These are phyloP conservation scores for Gobiocypris rarus DNA, from an alignment of 2,113 vertebrate genomes.

Conservation along the genomic window DNA sequence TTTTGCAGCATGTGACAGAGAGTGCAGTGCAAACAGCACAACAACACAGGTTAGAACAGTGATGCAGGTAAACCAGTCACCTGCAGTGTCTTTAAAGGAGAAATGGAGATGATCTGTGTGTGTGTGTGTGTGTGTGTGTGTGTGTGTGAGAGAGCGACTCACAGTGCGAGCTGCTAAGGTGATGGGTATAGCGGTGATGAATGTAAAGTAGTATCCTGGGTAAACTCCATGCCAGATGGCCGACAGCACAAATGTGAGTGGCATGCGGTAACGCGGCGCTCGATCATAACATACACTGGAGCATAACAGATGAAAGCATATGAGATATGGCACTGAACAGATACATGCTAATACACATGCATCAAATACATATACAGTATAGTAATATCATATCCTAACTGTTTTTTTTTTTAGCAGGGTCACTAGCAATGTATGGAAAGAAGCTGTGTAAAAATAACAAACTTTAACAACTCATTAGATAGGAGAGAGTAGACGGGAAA, in stretches of 20 bases:
- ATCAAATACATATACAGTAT: background rate
- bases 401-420: no score
- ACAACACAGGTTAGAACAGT: background rate
- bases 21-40: background rate
- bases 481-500: no score
- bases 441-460: no score
- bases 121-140: background rate
- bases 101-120: background rate
- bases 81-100: background rate
- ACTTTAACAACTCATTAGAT: no score
- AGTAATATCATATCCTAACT: no score
- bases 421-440: no score
- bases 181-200: constrained; percentile 91
- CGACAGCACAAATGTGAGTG: constrained; percentile 90
- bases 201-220: constrained; percentile 97
- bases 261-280: constrained; percentile 80
- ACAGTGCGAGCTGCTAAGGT: constrained; percentile 88
- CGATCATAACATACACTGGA: constrained; percentile 92
- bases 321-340: background rate
- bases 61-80: background rate
- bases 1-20: background rate
- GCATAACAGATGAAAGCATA: constrained; percentile 14
- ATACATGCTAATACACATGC: background rate
- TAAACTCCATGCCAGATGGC: constrained; percentile 97
- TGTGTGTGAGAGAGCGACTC: constrained; percentile 57